A percentile compares a stretch with the other conserved stretches of the same genome.
phyloP scores from a whole-genome alignment of 2,797 vertebrate genomes.

The Falco rusticolus region DNA sequence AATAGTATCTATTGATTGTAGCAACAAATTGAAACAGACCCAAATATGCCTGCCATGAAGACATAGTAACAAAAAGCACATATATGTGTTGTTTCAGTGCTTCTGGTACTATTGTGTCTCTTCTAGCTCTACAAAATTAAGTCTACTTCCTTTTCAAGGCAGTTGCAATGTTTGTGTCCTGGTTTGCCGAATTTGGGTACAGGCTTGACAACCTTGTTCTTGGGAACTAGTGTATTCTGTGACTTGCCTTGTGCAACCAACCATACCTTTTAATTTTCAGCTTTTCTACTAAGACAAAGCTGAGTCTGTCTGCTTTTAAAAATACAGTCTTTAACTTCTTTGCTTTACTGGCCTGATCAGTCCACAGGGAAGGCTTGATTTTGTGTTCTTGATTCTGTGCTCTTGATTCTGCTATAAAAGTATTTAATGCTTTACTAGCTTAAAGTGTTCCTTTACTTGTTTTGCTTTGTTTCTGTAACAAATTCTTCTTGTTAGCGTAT shows the following conservation, averaged over 20 bases:
- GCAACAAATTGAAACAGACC: neutral
- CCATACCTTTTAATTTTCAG: neutral
- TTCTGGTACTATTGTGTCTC: neutral
- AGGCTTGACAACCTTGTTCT: neutral
- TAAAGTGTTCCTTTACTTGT: neutral
- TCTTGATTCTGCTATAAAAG: neutral
- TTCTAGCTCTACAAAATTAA: neutral
- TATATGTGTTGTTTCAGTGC: neutral
- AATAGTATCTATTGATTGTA: neutral
- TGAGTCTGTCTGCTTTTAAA: neutral
- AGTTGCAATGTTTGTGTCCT: neutral
- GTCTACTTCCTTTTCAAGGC: neutral
- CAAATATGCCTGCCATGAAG: neutral
- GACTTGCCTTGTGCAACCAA: neutral
- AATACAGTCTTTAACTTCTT: neutral
- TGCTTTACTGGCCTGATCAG: neutral
- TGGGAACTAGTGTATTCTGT: neutral
- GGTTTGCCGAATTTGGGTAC: neutral
- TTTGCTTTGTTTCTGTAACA: neutral
- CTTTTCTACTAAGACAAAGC: neutral
- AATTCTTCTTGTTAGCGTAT: neutral
- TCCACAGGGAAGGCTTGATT: neutral
- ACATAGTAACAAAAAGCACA: neutral
- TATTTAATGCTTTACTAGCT: neutral
- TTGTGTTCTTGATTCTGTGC: no score